Base-by-base conservation (phyloP, 2,113 vertebrate genomes). In the Cynocephalus volans region DNA sequence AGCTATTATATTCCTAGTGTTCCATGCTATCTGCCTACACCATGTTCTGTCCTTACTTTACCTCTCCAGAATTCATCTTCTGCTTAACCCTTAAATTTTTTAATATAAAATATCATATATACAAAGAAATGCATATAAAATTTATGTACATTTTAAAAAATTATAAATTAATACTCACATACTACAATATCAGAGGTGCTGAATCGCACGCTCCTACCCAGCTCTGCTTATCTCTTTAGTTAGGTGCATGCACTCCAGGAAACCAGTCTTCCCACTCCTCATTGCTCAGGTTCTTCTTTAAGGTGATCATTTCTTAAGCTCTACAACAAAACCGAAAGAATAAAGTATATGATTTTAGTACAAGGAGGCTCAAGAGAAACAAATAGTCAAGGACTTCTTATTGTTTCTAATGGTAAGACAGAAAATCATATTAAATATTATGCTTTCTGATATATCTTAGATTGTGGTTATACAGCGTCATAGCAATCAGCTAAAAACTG, bases 351-450 rank as follows among this genome's bases (percentile, higher is more conserved):
- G 4, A 67, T 73, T 70, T 87, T 77, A 45, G 0, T 62, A 83
- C 2, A 54, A 52, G 5, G 11, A 18, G 2, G 24, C n/a, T 80
- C 23, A 86, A 56, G 52, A 73, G 23, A 83, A 93, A 54, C 24
- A 83, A 76, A 8, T 28, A 6, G 26, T 82, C 28, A 77, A 5
- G 80, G 41, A 82, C 65, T 90, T 70, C 67, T 96, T 7, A 79
- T 73, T 62, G 36, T 52, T 12, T 62, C n/a, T 62, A 56, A 79
- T 56, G 19, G 14, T 85, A n/a, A 58, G 12, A 72, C 58, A 45
- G 33, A 88, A 90, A 95, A 54, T 76, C 26, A 88, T 88, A 70
- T 33, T 75, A 75, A 86, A 45, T 69, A 70, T 81, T 50, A 80
- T 31, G 8, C 2, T 52, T 87, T 90, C 17, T 65, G 31, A 75